Percentiles rank a stretch among this genome's conserved stretches.
Conservation (phyloP, 1,140 invertebrate genomes). For the Belonocnema kinseyi region DNA sequence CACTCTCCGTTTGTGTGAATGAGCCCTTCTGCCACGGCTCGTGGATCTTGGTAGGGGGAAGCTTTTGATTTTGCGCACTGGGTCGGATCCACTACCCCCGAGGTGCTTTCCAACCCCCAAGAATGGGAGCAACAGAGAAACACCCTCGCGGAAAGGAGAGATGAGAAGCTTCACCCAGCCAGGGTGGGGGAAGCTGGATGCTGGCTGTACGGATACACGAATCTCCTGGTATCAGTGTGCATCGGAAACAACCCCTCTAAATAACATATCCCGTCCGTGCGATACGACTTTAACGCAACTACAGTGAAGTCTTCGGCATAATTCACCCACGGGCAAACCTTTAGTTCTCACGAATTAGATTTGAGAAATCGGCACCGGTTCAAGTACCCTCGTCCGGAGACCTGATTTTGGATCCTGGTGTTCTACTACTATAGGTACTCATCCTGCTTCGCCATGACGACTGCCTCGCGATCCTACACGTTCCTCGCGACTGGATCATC, state of each 20-base stretch:
- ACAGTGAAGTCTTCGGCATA: slow-evolving; percentile 35
- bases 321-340: slow-evolving; percentile 29
- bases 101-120: background rate
- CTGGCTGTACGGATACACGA: slow-evolving; percentile 50
- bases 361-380: background rate
- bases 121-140: slow-evolving; percentile 31
- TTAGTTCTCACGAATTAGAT: background rate
- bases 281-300: slow-evolving; percentile 40
- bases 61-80: slow-evolving; percentile 55
- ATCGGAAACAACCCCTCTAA: slow-evolving; percentile 58
- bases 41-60: slow-evolving; percentile 8
- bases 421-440: slow-evolving; percentile 1
- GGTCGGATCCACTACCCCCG: slow-evolving; percentile 41
- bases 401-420: background rate
- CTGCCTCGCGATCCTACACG: slow-evolving; percentile 29
- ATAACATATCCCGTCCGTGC: slow-evolving; percentile 46
- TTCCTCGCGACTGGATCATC: slow-evolving; percentile 25
- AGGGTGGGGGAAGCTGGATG: slow-evolving; percentile 57
- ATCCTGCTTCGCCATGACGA: slow-evolving; percentile 41
- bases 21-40: slow-evolving; percentile 44
- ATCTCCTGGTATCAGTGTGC: slow-evolving; percentile 60
- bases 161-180: slow-evolving; percentile 35
- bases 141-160: slow-evolving; percentile 38
- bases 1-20: slow-evolving; percentile 41
- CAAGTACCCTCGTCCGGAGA: background rate